Base-by-base conservation (phyloP, 2,797 vertebrate genomes). In the Enteromius unitaeniatus region DNA sequence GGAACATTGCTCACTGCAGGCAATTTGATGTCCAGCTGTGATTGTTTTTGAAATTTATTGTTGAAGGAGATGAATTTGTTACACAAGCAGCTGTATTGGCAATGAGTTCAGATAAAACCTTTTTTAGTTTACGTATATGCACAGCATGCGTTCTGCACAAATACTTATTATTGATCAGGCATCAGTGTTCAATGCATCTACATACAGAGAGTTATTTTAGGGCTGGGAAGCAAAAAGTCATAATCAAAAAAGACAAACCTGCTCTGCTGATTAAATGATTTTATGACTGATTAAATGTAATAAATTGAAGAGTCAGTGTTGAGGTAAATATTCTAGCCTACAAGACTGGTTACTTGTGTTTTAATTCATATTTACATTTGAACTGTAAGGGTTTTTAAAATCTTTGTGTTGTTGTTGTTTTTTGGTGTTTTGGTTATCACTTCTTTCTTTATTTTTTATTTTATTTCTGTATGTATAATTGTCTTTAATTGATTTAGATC, bases 91-190 rank as follows among this genome's bases (percentile, higher is more conserved):
- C 47, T 53, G 47, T 74, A 13, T 3, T 34, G 28, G 15, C 7
- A 9, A 74, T 31, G 19, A 74, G 47, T 4, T 74, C 10, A 34
- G 19, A 49, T 47, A n/a, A 74, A 74, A n/a, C 47, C 3, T 64
- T 1, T 64, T n/a, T 28, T 1, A 31, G 62, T 65, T 65, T 34
- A 34, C 28, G 6, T 31, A 8, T 17, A 19, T 13, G 28, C 28
- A 7, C 28, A 65, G 15, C 28, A 64, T 11, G 28, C 6, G 34
- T 49, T 49, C 69, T n/a, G 21, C 37, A 42, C 21, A 40, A 42
- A n/a, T 45, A 45, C 69, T 72, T 72, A 47, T 70, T 72, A 72
- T 49, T 45, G 15, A 72, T 49, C 69, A 72, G 69, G 45, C 8
- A 4, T 28, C n/a, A 4, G 1, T 45, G 15, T 47, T 47, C 3